Conservation (phyloP, 1,140 invertebrate species). For the Leptinotarsa undecemlineata region DNA sequence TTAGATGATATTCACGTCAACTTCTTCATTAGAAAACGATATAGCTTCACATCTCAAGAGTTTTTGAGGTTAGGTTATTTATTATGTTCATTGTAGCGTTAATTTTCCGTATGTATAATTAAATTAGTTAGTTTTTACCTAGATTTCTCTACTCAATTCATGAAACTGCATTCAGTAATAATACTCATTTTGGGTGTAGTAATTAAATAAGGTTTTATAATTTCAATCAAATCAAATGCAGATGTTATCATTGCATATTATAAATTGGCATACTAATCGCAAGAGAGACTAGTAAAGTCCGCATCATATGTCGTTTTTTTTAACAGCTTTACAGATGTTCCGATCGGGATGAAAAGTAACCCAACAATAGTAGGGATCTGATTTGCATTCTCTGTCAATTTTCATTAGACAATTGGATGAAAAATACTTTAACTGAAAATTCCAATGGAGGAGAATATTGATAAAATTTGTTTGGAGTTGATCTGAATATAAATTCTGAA, state of each 20-base stretch:
- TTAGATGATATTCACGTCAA: neutral
- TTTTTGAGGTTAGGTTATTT: conserved; percentile 6
- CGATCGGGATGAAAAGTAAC: no score
- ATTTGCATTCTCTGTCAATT: no score
- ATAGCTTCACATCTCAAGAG: conserved; percentile 3
- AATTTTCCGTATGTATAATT: neutral
- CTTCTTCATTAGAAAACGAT: conserved; percentile 10
- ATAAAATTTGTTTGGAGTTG: no score
- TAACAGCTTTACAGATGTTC: no score
- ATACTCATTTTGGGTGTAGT: neutral
- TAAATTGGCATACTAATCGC: neutral
- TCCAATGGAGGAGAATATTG: no score
- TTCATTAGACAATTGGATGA: no score
- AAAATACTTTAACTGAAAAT: no score
- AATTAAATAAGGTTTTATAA: neutral
- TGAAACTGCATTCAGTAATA: neutral
- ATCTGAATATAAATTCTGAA: no score
- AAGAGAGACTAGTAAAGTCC: no score
- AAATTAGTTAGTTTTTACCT: neutral
- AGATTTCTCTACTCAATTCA: conserved; percentile 13
- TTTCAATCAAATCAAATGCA: neutral
- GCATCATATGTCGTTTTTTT: no score
- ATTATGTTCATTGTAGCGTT: neutral
- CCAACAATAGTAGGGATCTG: no score
- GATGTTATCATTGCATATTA: neutral